Conservation (phyloP, 2,888 invertebrate species). For the Zhuqinia jingwanae region DNA sequence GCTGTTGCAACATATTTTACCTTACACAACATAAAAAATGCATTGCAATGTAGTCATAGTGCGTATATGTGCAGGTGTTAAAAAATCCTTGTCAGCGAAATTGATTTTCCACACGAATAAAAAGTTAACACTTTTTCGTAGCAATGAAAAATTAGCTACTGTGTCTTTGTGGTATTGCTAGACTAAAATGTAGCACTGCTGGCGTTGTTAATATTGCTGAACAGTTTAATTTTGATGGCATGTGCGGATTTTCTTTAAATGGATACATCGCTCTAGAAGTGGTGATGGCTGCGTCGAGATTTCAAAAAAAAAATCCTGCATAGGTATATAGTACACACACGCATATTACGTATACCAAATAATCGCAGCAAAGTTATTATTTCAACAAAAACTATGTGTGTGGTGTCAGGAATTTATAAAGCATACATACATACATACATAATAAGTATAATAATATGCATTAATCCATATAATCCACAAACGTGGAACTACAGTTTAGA, state of each 20-base stretch:
- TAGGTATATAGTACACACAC: neutral
- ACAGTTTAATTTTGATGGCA: neutral
- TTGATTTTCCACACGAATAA: constrained; percentile 23
- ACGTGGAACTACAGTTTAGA: no score
- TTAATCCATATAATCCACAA: no score
- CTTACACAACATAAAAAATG: no score
- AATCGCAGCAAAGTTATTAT: neutral
- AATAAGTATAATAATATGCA: no score
- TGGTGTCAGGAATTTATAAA: constrained; percentile 1
- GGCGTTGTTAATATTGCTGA: no score
- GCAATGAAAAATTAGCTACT: constrained; percentile 11
- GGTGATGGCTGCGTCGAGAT: neutral
- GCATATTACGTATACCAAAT: no score
- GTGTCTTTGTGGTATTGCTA: no score
- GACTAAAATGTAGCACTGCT: no score
- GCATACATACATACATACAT: no score
- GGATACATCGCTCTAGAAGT: neutral
- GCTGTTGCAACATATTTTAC: constrained; percentile 13
- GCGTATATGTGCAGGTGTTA: neutral
- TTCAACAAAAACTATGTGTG: constrained; percentile 2
- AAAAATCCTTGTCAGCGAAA: constrained; percentile 11
- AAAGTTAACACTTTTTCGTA: constrained; percentile 31
- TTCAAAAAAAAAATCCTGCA: neutral
- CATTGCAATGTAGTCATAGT: no score
- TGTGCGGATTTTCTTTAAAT: neutral